phyloP scores from a whole-genome alignment of 2,113 vertebrate genomes.

The Camelus bactrianus region DNA sequence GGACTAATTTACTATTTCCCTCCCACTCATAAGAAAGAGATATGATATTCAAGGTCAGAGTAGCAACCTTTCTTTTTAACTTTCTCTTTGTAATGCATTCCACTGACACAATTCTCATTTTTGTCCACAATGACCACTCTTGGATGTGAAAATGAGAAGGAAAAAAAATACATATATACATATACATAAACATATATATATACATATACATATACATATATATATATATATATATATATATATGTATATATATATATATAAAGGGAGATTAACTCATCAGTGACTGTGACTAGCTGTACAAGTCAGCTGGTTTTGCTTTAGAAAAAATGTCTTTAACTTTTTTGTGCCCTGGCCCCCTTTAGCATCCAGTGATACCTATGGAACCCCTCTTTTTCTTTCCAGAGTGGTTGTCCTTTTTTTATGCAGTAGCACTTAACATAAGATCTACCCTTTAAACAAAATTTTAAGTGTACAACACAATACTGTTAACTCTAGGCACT shows the following conservation, averaged over 20 bases:
- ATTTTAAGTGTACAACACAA: neutral
- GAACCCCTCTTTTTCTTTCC: neutral
- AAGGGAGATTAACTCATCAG: neutral
- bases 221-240: neutral
- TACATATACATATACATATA: neutral
- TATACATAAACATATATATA: neutral
- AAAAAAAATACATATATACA: neutral
- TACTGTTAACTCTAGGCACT: neutral
- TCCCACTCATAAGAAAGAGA: neutral
- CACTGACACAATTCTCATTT: neutral
- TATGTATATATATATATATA: neutral
- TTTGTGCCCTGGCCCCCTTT: neutral
- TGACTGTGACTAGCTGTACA: neutral
- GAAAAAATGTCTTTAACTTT: neutral
- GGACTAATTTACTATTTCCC: slow-evolving; percentile 9
- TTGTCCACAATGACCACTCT: neutral
- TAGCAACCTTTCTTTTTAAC: neutral
- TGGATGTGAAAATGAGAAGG: neutral
- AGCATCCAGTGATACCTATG: neutral
- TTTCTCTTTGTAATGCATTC: slow-evolving; percentile 23
- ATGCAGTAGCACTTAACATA: neutral
- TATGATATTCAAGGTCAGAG: neutral
- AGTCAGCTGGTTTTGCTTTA: neutral
- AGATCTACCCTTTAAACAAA: neutral
- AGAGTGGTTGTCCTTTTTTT: neutral